Conservation (phyloP, 1,140 invertebrate genomes). For the Mya arenaria region DNA sequence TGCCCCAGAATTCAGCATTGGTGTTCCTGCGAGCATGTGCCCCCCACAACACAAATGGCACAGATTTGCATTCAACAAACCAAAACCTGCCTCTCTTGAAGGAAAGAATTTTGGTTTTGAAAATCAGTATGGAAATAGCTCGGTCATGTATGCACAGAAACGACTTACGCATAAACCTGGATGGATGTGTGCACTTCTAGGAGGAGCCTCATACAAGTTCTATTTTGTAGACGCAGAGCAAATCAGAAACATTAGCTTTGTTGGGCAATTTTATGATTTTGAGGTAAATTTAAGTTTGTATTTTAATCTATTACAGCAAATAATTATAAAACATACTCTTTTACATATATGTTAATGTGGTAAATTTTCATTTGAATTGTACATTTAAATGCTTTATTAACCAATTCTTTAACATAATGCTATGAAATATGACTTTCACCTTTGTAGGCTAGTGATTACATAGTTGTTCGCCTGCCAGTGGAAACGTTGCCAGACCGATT, state of each 20-base stretch:
- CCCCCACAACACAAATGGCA: constrained; percentile 64
- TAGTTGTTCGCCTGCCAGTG: neutral
- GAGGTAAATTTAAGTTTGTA: constrained; percentile 67
- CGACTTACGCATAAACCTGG: constrained; percentile 66
- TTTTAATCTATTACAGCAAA: too few species aligned
- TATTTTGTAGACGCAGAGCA: constrained; percentile 63
- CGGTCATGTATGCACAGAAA: constrained; percentile 55
- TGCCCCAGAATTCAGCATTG: constrained; percentile 35
- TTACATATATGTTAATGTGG: too few species aligned
- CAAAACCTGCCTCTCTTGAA: constrained; percentile 59
- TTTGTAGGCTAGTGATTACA: constrained; percentile 12
- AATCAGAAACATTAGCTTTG: constrained; percentile 70
- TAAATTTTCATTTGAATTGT: too few species aligned
- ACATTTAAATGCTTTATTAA: too few species aligned
- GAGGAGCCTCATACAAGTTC: constrained; percentile 56
- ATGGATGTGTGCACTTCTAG: constrained; percentile 63
- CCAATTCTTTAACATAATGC: too few species aligned
- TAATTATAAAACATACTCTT: too few species aligned
- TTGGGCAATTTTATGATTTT: constrained; percentile 63
- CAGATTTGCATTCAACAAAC: constrained; percentile 72
- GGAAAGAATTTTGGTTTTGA: constrained; percentile 60
- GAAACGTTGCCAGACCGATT: constrained; percentile 11
- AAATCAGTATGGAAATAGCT: constrained; percentile 60
- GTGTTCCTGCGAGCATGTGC: constrained; percentile 61
- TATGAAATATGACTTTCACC: too few species aligned